Evolutionary conservation across 1,140 invertebrate species (phyloP).

Genomic region (Diplogasteroides magnus): DNA sequence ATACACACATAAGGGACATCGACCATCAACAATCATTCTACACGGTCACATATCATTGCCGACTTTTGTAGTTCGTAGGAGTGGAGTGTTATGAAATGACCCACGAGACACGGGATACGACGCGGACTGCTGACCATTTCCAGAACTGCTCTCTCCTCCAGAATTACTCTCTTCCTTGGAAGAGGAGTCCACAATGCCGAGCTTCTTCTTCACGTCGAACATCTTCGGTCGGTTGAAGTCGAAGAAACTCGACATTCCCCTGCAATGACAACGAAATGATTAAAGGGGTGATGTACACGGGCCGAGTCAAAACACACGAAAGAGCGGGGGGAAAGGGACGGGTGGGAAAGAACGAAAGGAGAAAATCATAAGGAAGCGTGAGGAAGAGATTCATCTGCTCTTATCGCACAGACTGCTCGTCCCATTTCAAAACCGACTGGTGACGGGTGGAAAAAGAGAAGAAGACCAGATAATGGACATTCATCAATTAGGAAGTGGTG

Average conservation of each 20-base stretch:
- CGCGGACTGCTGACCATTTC: no score
- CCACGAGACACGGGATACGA: no score
- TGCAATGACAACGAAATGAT: no score
- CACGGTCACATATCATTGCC: neutral
- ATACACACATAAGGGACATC: neutral
- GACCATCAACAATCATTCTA: no score
- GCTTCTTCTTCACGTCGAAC: slow-evolving; percentile 43
- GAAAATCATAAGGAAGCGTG: neutral
- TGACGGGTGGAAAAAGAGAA: neutral
- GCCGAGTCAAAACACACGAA: neutral
- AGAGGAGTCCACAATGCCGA: slow-evolving; percentile 33
- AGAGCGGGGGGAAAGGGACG: neutral
- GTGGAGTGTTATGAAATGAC: no score
- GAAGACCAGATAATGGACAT: neutral
- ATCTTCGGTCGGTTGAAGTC: slow-evolving; percentile 40
- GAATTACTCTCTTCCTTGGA: slow-evolving; percentile 11
- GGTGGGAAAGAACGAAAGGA: neutral
- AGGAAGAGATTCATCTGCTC: no score
- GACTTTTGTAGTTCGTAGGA: no score
- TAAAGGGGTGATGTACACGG: no score
- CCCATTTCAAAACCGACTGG: neutral
- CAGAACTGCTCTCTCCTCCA: slow-evolving; percentile 24
- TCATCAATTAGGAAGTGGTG: neutral
- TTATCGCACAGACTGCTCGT: no score
- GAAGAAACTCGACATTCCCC: slow-evolving; percentile 43